Base-by-base conservation (phyloP, 2,888 invertebrate species). In the Autographa pulchrina region DNA sequence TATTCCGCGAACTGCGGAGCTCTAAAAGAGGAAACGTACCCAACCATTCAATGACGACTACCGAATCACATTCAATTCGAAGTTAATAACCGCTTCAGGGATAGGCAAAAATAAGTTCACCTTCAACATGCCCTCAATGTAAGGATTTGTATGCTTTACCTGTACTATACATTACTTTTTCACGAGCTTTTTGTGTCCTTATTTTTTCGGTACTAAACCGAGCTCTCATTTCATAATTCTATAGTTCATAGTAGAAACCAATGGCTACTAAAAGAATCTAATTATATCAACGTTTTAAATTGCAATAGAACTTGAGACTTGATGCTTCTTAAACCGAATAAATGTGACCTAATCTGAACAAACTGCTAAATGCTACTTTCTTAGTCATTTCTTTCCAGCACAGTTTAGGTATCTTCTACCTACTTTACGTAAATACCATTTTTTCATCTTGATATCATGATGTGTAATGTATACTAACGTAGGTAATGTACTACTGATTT, bases 11-110 rank as follows among this genome's bases (percentile, higher is more conserved):
- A 43, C 25, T 13, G 43, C 14, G 20, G 8, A 43, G 25, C 43
- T 43, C 14, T 35, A 61, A 62, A 43, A 43, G 43, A 43, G 43
- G 43, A 7, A 62, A 43, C 43, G 43, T 43, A 43, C 43, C 62
- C 43, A 43, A 62, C 62, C 62, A 62, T 62, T 43, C 62, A 62
- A 62, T 43, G 62, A 14, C 62, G 62, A 43, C 62, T 43, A 62
- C 35, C 68, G 32, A 68, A 68, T 68, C 38, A 38, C 59, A 56
- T 65, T 38, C 60, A n/a, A 54, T 61, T 32, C 61, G 54, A 68
- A 61, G 31, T 68, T 68, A 68, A 68, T 68, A 61, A 68, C 52
- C 52, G 68, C 52, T 67, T 35, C 43, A 61, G 54, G 62, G 14
- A 62, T 43, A 43, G 20, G 41, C 62, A 43, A 62, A 62, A 43